Conservation (phyloP, 2,797 vertebrate species). For the Coccyzus lansbergi region DNA sequence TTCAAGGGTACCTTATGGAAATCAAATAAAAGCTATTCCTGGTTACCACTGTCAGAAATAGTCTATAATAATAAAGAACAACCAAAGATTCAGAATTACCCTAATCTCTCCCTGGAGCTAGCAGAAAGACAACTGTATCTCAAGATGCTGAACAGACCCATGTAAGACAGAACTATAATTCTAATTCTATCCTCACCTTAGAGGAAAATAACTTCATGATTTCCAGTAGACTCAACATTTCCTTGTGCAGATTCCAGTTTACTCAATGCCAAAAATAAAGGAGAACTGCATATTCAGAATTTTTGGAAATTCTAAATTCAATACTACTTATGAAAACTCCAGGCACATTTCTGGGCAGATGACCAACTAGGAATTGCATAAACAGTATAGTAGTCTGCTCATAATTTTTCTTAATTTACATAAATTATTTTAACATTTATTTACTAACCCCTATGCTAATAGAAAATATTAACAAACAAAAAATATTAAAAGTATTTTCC, state of each 20-base stretch:
- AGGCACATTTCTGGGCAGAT: background rate
- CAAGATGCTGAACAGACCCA: background rate
- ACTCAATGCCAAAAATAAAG: background rate
- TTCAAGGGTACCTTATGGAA: background rate
- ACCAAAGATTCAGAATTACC: background rate
- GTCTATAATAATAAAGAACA: background rate
- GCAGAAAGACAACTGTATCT: background rate
- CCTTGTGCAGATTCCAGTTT: background rate
- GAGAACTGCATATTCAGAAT: background rate
- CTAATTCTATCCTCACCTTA: background rate
- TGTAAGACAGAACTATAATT: background rate
- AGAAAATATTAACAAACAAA: background rate
- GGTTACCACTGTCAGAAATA: background rate
- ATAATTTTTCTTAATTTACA: background rate
- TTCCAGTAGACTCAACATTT: background rate
- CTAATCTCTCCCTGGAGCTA: background rate
- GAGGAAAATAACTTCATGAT: background rate
- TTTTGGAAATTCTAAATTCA: background rate
- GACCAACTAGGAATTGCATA: background rate
- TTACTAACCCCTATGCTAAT: background rate
- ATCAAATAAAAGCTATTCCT: background rate
- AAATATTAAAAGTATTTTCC: background rate
- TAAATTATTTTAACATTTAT: background rate
- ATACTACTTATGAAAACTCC: background rate
- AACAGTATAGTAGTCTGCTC: background rate